phyloP scores from a whole-genome alignment of 2,113 vertebrate genomes.

The Phyllostomus hastatus region DNA sequence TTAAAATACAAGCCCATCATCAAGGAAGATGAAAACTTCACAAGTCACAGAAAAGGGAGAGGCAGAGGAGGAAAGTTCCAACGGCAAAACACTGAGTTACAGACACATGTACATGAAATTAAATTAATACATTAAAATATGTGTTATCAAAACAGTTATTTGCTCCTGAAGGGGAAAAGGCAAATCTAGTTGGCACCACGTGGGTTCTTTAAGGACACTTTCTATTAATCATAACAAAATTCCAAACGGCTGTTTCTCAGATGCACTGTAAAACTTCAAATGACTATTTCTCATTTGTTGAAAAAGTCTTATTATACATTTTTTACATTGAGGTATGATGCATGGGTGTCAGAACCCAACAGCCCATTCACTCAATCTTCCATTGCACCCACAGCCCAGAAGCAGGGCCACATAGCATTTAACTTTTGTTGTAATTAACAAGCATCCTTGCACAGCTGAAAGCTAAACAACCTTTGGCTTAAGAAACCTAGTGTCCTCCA shows the following conservation, averaged over 20 bases:
- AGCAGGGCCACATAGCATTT: neutral
- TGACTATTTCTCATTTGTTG: neutral
- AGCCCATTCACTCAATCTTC: neutral
- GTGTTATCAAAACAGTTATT: rapidly evolving
- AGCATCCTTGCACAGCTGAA: neutral
- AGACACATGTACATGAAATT: neutral
- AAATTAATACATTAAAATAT: neutral
- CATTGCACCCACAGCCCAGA: rapidly evolving
- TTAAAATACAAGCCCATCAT: neutral
- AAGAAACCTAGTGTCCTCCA: neutral
- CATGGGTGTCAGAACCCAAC: neutral
- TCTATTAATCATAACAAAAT: neutral
- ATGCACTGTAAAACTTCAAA: too few relatives aligned
- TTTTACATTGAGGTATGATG: neutral
- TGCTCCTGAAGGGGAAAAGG: neutral
- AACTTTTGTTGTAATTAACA: neutral
- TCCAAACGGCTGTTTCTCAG: neutral
- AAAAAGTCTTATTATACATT: neutral
- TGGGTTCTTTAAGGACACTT: neutral
- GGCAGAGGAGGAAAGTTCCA: neutral
- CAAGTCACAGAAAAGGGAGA: neutral
- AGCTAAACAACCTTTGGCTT: neutral
- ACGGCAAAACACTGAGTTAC: neutral
- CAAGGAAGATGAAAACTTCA: neutral
- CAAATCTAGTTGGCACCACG: too few relatives aligned